Evolutionary conservation across 2,888 invertebrate genomes (phyloP).

Genomic region (Latrodectus elegans): DNA sequence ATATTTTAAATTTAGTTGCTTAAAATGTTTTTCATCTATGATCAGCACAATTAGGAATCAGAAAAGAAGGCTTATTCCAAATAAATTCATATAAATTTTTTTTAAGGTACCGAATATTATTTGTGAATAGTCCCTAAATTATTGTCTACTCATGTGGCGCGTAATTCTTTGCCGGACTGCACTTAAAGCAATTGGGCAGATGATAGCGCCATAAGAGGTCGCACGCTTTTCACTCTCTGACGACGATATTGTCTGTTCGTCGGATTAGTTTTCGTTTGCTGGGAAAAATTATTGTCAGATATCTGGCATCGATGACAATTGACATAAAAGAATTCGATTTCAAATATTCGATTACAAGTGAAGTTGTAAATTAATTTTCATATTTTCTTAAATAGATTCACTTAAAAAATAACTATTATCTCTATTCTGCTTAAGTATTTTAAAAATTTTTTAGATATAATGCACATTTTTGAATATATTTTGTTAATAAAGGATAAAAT

Average conservation of each 20-base stretch:
- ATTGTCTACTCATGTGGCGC: conserved; percentile 18
- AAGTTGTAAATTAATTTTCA: not conserved
- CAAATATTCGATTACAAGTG: not conserved
- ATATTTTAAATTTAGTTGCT: too few species aligned
- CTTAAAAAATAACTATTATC: too few species aligned
- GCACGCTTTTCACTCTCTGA: conserved; percentile 11
- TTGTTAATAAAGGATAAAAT: too few species aligned
- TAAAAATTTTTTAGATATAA: too few species aligned
- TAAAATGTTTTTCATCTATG: too few species aligned
- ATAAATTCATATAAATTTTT: too few species aligned
- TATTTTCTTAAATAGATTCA: not conserved
- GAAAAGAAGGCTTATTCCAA: too few species aligned
- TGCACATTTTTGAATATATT: too few species aligned
- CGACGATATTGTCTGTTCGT: not conserved
- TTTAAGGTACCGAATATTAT: not conserved
- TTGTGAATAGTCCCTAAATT: conserved; percentile 21
- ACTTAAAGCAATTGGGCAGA: conserved; percentile 63
- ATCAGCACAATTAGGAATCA: too few species aligned
- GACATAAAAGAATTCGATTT: not conserved
- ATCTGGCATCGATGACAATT: not conserved
- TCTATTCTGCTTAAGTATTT: too few species aligned
- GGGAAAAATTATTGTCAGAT: not conserved
- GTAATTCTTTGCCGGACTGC: conserved; percentile 34
- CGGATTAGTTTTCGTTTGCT: not conserved
- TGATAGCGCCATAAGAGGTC: conserved; percentile 54